These are phyloP conservation scores for Smittia sp. DNA, from an alignment of 2,888 invertebrate genomes.

Conservation along the genomic window DNA sequence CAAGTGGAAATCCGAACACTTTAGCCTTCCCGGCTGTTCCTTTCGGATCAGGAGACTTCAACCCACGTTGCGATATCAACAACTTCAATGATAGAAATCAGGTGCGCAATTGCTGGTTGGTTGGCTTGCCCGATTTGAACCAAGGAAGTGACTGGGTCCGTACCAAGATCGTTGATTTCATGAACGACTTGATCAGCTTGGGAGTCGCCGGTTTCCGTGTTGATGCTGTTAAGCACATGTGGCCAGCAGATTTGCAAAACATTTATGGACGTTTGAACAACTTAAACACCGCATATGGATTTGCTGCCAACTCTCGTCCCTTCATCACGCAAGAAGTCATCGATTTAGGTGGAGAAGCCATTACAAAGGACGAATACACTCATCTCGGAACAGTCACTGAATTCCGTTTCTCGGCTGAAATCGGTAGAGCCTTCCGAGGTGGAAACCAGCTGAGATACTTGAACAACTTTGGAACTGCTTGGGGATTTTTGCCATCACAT, in stretches of 20 bases:
- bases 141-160: conserved; percentile 55
- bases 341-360: conserved; percentile 51
- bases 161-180: conserved; percentile 53
- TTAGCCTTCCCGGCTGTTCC: conserved; percentile 65
- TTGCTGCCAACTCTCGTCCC: conserved; percentile 54
- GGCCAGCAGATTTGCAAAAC: conserved; percentile 57
- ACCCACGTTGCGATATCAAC: conserved; percentile 61
- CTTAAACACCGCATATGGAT: conserved; percentile 56
- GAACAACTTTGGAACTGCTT: conserved; percentile 52
- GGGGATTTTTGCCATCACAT: conserved; percentile 55
- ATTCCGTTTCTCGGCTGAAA: conserved; percentile 55
- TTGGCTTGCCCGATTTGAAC: conserved; percentile 56
- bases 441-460: conserved; percentile 59
- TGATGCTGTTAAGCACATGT: conserved; percentile 58
- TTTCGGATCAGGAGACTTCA: conserved; percentile 66
- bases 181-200: conserved; percentile 57
- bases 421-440: conserved; percentile 60
- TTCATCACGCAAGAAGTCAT: conserved; percentile 61
- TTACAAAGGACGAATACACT: conserved; percentile 55
- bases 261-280: conserved; percentile 57
- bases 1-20: conserved; percentile 57
- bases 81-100: conserved; percentile 65
- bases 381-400: conserved; percentile 63
- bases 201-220: conserved; percentile 61
- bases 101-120: conserved; percentile 68